Conservation (phyloP, 2,888 invertebrate genomes). For the Chrysotoxum bicinctum region DNA sequence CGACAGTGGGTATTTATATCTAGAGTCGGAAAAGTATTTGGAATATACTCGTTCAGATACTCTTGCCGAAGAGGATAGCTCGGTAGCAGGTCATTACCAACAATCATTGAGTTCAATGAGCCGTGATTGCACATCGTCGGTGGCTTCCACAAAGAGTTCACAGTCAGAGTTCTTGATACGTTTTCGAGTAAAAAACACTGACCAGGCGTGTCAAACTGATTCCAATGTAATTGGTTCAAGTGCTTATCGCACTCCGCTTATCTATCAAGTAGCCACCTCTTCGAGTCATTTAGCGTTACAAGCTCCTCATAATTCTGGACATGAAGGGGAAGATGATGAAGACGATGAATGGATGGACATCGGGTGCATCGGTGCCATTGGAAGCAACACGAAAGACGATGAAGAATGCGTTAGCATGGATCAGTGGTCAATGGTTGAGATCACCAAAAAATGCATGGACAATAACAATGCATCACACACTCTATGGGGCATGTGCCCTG, state of each 20-base stretch:
- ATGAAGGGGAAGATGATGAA: conserved; percentile 42
- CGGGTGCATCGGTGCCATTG: conserved; percentile 39
- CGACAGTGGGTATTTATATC: conserved; percentile 85
- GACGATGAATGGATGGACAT: conserved; percentile 64
- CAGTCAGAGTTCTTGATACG: conserved; percentile 62
- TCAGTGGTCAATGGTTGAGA: conserved; percentile 77
- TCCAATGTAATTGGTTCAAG: conserved; percentile 40
- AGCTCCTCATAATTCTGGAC: background rate
- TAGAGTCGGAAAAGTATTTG: conserved; percentile 82
- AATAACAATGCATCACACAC: conserved; percentile 75
- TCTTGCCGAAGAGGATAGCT: conserved; percentile 75
- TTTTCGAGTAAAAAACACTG: conserved; percentile 58
- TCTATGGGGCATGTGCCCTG: conserved; percentile 78
- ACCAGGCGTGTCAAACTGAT: conserved; percentile 63
- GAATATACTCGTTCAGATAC: conserved; percentile 76
- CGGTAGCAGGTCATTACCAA: conserved; percentile 49
- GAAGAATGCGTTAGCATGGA: conserved; percentile 60
- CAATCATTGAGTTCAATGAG: conserved; percentile 23
- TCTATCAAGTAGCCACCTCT: conserved; percentile 32
- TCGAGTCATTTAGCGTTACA: conserved; percentile 20
- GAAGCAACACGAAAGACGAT: conserved; percentile 30
- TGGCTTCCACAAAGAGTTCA: conserved; percentile 48
- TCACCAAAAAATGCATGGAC: conserved; percentile 75
- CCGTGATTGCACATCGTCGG: conserved; percentile 47
- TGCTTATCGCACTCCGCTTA: conserved; percentile 35